Percentiles rank a stretch among this genome's conserved stretches.
Conservation (phyloP, 2,888 invertebrate species). For the Bruchidius siliquastri region DNA sequence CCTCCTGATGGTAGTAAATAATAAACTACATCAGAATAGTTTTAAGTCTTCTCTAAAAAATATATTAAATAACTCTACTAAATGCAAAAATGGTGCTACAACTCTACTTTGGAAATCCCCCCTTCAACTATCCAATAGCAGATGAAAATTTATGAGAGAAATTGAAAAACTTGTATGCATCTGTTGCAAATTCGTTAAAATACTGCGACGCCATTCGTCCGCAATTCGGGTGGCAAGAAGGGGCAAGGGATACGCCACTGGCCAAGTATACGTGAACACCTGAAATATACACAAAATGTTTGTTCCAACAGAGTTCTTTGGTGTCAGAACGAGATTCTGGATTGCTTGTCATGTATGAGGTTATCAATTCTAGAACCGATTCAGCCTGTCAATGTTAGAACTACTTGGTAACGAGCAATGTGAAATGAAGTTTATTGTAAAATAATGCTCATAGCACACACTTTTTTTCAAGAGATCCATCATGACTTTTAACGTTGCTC, state of each 20-base stretch:
- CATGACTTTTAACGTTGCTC: no score
- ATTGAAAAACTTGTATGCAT: background rate
- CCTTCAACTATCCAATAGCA: background rate
- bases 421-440: no score
- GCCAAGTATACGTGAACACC: constrained; percentile 45
- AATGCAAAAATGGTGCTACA: background rate
- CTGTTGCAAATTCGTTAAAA: constrained; percentile 4
- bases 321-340: constrained; percentile 7
- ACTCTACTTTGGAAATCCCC: background rate
- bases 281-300: constrained; percentile 34
- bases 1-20: background rate
- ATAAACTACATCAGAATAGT: background rate
- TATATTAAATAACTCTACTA: background rate
- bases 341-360: no score
- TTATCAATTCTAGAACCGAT: no score
- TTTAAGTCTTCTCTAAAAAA: background rate
- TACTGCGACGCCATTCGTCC: constrained; percentile 39
- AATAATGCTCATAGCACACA: no score
- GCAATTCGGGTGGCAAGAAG: constrained; percentile 47
- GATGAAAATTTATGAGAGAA: background rate
- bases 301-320: no score
- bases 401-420: no score
- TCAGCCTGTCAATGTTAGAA: no score
- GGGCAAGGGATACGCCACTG: constrained; percentile 44
- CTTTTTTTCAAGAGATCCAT: no score